These are phyloP conservation scores for Cervus canadensis DNA, from an alignment of 2,113 vertebrate genomes.

Conservation along the genomic window DNA sequence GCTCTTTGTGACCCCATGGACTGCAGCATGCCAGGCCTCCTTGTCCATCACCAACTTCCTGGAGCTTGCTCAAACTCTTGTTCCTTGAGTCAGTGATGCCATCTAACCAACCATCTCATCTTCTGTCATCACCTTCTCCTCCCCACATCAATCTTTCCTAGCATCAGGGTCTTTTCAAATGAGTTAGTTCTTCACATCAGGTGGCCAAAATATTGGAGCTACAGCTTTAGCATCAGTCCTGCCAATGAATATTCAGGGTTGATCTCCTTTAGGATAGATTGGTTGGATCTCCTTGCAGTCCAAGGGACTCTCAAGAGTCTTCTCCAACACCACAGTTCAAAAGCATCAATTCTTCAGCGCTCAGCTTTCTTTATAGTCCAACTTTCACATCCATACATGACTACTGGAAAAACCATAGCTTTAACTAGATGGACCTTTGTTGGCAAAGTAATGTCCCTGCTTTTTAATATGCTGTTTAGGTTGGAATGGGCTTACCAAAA, in stretches of 20 bases:
- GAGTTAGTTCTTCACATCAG: too few species aligned
- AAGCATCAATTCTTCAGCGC: rapidly evolving
- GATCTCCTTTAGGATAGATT: too few species aligned
- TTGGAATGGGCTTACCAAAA: background rate
- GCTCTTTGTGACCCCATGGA: background rate
- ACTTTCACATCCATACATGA: background rate
- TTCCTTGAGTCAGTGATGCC: background rate
- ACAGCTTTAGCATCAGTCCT: too few species aligned
- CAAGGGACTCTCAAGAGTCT: background rate
- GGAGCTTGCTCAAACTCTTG: background rate
- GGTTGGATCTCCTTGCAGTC: background rate
- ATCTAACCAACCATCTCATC: background rate
- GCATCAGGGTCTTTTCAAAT: too few species aligned
- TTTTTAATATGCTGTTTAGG: background rate
- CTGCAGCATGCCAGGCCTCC: background rate
- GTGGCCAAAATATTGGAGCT: too few species aligned
- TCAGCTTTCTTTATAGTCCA: background rate
- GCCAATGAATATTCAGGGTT: too few species aligned
- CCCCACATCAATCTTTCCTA: too few species aligned
- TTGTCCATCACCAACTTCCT: background rate
- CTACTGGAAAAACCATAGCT: background rate
- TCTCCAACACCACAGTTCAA: background rate
- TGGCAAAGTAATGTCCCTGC: background rate
- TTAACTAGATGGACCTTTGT: background rate
- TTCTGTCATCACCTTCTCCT: too few species aligned